These are phyloP conservation scores for Hypena proboscidalis DNA, from an alignment of 2,888 invertebrate genomes.

Conservation along the genomic window DNA sequence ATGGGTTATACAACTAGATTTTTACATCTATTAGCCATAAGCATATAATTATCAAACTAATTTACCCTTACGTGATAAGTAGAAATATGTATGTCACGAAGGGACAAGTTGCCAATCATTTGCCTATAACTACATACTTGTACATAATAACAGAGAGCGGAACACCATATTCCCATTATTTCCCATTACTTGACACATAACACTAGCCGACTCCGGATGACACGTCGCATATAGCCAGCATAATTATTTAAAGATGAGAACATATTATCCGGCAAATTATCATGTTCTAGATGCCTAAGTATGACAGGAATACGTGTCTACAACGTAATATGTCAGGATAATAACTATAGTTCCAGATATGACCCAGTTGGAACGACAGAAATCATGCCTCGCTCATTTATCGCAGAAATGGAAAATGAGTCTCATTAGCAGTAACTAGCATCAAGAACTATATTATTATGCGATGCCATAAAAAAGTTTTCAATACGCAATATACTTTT, in stretches of 20 bases:
- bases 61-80: background rate
- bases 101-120: background rate
- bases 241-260: background rate
- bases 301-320: background rate
- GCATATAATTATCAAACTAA: background rate
- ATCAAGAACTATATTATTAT: slow-evolving; percentile 9
- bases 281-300: background rate
- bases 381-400: background rate
- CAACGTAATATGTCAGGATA: slow-evolving; percentile 9
- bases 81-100: background rate
- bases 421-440: slow-evolving; percentile 20
- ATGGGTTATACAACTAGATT: too few relatives aligned
- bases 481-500: too few relatives aligned
- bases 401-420: slow-evolving; percentile 12
- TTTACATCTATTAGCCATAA: too few relatives aligned
- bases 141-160: slow-evolving; percentile 1
- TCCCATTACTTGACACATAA: slow-evolving; percentile 8
- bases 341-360: slow-evolving; percentile 28
- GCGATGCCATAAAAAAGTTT: background rate
- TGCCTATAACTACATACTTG: background rate
- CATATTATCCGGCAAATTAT: slow-evolving; percentile 10
- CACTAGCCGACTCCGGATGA: slow-evolving; percentile 3
- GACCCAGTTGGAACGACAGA: slow-evolving; percentile 5
- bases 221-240: background rate
- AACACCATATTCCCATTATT: slow-evolving; percentile 10